phyloP scores from a whole-genome alignment of 2,797 vertebrate genomes.

The Chelon auratus region DNA sequence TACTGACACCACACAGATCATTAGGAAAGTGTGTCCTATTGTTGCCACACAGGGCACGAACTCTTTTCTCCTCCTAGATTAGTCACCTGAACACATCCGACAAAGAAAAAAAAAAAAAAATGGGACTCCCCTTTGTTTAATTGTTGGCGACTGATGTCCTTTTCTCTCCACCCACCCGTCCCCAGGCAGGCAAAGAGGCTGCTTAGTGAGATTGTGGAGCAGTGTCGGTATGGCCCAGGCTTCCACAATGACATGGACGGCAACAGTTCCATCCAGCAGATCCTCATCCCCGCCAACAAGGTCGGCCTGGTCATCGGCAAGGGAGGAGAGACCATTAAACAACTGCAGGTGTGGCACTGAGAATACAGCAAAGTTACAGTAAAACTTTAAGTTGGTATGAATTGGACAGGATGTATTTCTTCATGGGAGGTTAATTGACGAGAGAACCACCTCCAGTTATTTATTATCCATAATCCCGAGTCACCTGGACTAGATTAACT shows the following conservation, averaged over 20 bases:
- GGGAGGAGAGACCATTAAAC: conserved; percentile 98
- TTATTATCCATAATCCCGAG: too few species aligned
- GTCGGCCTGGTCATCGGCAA: conserved; percentile 99
- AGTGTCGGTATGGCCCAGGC: conserved; percentile 96
- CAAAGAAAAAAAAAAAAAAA: conserved; percentile 31
- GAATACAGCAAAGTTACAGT: not conserved
- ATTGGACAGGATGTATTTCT: too few species aligned
- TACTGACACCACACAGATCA: conserved; percentile 22
- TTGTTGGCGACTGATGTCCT: conserved; percentile 38
- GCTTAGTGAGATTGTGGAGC: conserved; percentile 96
- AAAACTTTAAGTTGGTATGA: too few species aligned
- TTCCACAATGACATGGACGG: conserved; percentile 94
- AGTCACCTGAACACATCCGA: conserved; percentile 46
- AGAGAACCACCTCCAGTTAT: too few species aligned
- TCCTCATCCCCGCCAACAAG: conserved; percentile 97
- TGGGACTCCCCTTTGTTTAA: conserved; percentile 20
- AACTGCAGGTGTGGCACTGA: conserved; percentile 89
- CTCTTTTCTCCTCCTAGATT: conserved; percentile 41
- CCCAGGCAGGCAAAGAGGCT: conserved; percentile 95
- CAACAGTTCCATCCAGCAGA: conserved; percentile 94
- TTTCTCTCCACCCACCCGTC: conserved; percentile 30
- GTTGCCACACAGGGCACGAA: conserved; percentile 43
- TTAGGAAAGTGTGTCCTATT: conserved; percentile 51
- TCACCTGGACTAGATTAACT: too few species aligned
- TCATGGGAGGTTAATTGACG: too few species aligned